Evolutionary conservation across 1,140 invertebrate genomes (phyloP), one percentile per base, ranked within the genome.

Genomic region (Macrocentrus cingulum): DNA sequence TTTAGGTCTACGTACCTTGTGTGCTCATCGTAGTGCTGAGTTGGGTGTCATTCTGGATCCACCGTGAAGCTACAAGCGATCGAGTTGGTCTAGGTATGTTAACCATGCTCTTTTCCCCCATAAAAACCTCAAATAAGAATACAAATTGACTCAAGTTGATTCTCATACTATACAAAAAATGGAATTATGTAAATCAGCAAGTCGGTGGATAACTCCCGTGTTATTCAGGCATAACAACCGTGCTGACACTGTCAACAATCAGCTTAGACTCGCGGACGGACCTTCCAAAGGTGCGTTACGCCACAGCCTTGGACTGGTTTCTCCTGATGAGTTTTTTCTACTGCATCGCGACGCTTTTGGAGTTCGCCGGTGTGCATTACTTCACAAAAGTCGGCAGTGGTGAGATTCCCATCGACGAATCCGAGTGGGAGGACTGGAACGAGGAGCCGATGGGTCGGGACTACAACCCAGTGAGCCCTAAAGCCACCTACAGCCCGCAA

Each of bases 21-120:
- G 92, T 94, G 46, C 82, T 98, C 45, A 94, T 97, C 58, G 95
- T 97, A 1, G 91, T 96, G 1, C 80, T 98, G 0, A 97, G 93
- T 0, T 98, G 94, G 94, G 94, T 98, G 0, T 95, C 93, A 0
- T 98, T 98, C 74, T 98, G 94, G 93, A 94, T 97, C 65, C 94
- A 97, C 80, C 84, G 94, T 19, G 95, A 98, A 79, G 95, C 95
- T 0, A 97, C 95, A 0, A 87, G 88, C 16, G 88, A 90, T 74
- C 77, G 89, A 53, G 84, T 90, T 8, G 85, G 85, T 16, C 71
- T 90, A 56, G 88, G 88, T 88, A 81, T 79, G 75, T 69, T 44
- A 16, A n/a, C n/a, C n/a, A n/a, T n/a, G n/a, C n/a, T n/a, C n/a
- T n/a, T n/a, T n/a, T n/a, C n/a, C n/a, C n/a, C n/a, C n/a, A n/a